These are phyloP conservation scores for rabbit (Oryctolagus cuniculus) DNA, from an alignment of 2,113 vertebrate genomes.

Conservation along the genomic window DNA sequence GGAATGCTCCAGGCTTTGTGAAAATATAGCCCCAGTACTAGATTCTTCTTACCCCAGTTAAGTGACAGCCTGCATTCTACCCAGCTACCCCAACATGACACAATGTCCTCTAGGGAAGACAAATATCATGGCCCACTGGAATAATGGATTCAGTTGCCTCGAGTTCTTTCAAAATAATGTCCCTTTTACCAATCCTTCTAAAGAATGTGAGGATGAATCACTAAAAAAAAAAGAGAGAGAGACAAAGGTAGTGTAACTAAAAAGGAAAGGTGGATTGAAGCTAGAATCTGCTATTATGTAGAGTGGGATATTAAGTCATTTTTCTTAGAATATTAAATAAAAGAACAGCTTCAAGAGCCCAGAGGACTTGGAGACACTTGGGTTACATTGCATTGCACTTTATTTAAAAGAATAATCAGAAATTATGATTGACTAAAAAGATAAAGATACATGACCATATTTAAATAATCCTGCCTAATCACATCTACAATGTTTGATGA, in stretches of 20 bases:
- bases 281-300: not conserved
- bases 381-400: not conserved
- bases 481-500: slow-evolving; percentile 22
- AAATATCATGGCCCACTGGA: not conserved
- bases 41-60: not conserved
- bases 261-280: not conserved
- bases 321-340: slow-evolving; percentile 59
- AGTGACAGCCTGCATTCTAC: not conserved
- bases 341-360: not conserved
- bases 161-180: not conserved
- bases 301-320: not conserved
- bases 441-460: not conserved
- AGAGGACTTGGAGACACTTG: not conserved
- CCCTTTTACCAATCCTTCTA: not conserved
- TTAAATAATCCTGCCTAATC: slow-evolving; percentile 50
- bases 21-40: not conserved
- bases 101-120: not conserved
- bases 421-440: slow-evolving; percentile 54
- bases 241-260: slow-evolving; percentile 7
- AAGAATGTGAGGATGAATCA: not conserved
- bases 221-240: not conserved
- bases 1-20: not conserved
- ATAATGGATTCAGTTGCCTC: not conserved
- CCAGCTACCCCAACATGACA: not conserved
- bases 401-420: slow-evolving; percentile 44